A percentile compares a stretch with the other conserved stretches of the same genome.
These are phyloP conservation scores for Montipora sp. DNA, from an alignment of 64 coral and sea anemone genomes.

Conservation along the genomic window DNA sequence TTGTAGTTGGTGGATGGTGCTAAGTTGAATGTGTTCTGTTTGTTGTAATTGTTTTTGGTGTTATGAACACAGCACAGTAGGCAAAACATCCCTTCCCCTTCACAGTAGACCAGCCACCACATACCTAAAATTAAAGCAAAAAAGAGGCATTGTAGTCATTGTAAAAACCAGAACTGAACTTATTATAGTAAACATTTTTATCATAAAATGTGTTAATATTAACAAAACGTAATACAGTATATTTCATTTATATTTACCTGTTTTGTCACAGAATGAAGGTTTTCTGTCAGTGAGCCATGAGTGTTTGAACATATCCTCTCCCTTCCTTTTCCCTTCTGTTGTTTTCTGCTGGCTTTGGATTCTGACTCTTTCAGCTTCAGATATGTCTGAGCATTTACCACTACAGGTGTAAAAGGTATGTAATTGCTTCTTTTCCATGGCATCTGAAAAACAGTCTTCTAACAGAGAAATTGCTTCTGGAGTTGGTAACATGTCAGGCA, in stretches of 20 bases:
- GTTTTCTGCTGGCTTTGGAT: slow-evolving; percentile 46
- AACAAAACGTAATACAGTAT: neutral
- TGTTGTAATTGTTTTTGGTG: slow-evolving; percentile 44
- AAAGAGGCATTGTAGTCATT: neutral
- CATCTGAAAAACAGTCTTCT: slow-evolving; percentile 40
- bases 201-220: slow-evolving; percentile 31
- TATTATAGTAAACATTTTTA: slow-evolving; percentile 37
- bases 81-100: slow-evolving; percentile 49
- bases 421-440: slow-evolving; percentile 40
- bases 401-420: slow-evolving; percentile 47
- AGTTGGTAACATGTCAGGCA: slow-evolving; percentile 6
- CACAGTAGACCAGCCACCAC: slow-evolving; percentile 36
- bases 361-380: slow-evolving; percentile 24
- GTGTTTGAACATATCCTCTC: slow-evolving; percentile 26
- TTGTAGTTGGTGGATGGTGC: slow-evolving; percentile 43
- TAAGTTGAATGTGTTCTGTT: slow-evolving; percentile 42
- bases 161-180: slow-evolving; percentile 25
- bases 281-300: slow-evolving; percentile 32
- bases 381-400: slow-evolving; percentile 32
- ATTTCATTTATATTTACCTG: slow-evolving; percentile 18
- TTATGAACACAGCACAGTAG: slow-evolving; percentile 30
- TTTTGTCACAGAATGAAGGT: slow-evolving; percentile 40
- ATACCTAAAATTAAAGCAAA: slow-evolving; percentile 14
- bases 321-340: slow-evolving; percentile 16
- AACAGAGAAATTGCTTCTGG: slow-evolving; percentile 35